Evolutionary conservation across 2,888 invertebrate species (phyloP), one percentile per base, ranked within the genome.

Genomic region (Smittia aterrima): DNA sequence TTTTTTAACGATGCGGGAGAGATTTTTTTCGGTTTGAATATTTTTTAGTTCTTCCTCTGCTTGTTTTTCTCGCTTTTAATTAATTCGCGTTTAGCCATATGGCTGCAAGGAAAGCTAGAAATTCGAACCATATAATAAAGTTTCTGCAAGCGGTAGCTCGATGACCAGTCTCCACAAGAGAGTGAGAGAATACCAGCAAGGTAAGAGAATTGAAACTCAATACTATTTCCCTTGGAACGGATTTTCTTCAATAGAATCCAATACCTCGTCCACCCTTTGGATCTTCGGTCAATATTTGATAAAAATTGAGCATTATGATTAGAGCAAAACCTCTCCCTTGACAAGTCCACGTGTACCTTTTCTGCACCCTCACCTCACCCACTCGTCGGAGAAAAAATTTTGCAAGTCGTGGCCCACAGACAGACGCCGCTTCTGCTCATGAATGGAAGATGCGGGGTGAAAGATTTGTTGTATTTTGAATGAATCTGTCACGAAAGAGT

Each of bases 251-350:
- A 66, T 66, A 38, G 66, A 66, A 66, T 66, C 40, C 20, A 38
- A 66, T 66, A 38, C 40, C 38, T 20, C 40, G 22, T 11, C 53
- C 4, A 2, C 53, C 32, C 32, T 32, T 32, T 32, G 32, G 32
- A 38, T 38, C 22, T 40, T 38, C 40, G 66, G 66, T 66, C 66
- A 66, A 66, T 66, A 66, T 66, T 66, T 66, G 66, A 66, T 38
- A 16, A 64, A 58, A 32, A 32, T 32, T 32, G 32, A 32, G 32
- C 32, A 32, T 32, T 32, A 32, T 32, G 32, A 32, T 32, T 32
- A 32, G 32, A 32, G 32, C 32, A 9, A 32, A n/a, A 32, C 32
- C 9, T 32, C 32, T 32, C 32, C 32, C 32, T 9, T 3, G 32
- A n/a, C n/a, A n/a, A 3, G 32, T 32, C 32, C 32, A 32, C 32